Conservation (phyloP, 2,888 invertebrate genomes). For the Philhelius pedissequus region DNA sequence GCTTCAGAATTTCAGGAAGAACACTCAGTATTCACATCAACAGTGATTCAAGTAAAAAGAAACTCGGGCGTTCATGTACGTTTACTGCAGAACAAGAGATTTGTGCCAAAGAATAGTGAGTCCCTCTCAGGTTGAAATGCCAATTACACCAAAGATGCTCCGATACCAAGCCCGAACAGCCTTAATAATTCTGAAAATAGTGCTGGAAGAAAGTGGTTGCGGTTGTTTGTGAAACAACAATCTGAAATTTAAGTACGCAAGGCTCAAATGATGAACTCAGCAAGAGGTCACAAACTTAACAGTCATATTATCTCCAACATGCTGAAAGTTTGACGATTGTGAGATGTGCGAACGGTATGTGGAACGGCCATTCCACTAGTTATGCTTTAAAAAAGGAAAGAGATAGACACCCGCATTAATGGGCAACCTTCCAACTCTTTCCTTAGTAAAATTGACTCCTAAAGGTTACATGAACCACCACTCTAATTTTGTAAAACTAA, state of each 20-base stretch:
- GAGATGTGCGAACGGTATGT: slow-evolving; percentile 9
- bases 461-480: too few species aligned
- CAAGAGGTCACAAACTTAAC: not conserved
- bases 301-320: slow-evolving; percentile 1
- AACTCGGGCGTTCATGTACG: not conserved
- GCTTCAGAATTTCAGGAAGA: not conserved
- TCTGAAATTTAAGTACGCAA: slow-evolving; percentile 20
- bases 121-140: not conserved
- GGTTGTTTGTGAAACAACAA: slow-evolving; percentile 31
- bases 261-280: slow-evolving; percentile 22
- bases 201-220: slow-evolving; percentile 18
- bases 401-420: slow-evolving; percentile 4
- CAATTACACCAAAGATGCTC: not conserved
- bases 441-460: too few species aligned
- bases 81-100: not conserved
- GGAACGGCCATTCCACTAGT: slow-evolving; percentile 7
- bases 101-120: too few species aligned
- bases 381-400: slow-evolving; percentile 1
- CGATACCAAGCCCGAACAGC: not conserved
- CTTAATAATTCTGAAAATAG: not conserved
- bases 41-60: not conserved
- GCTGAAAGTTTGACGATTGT: slow-evolving; percentile 35
- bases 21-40: not conserved
- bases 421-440: not conserved
- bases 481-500: too few species aligned